These are phyloP conservation scores for Lordiphosa stackelbergi DNA, from an alignment of 1,140 invertebrate species.

Conservation along the genomic window DNA sequence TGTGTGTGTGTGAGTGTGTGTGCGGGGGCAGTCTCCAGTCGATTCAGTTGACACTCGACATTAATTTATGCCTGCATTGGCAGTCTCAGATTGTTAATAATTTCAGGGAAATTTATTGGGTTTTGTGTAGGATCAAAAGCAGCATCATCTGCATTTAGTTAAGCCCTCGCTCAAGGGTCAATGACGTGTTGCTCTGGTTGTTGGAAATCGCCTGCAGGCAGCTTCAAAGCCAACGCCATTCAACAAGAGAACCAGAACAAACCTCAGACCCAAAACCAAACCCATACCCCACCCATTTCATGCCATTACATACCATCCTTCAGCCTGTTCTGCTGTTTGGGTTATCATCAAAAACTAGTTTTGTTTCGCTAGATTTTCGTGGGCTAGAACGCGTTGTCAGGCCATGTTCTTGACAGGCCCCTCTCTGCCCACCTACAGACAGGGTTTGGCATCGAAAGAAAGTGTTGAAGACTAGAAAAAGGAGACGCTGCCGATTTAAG, in stretches of 20 bases:
- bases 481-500: constrained; percentile 39
- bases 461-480: constrained; percentile 9
- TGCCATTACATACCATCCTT: constrained; percentile 9
- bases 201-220: constrained; percentile 25
- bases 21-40: constrained; percentile 1
- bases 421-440: constrained; percentile 9
- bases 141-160: background rate
- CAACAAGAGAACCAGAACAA: constrained; percentile 41
- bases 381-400: constrained; percentile 20
- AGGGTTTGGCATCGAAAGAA: constrained; percentile 1
- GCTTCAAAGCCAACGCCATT: constrained; percentile 59
- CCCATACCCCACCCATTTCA: constrained; percentile 6
- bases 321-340: constrained; percentile 24
- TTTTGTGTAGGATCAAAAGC: constrained; percentile 12
- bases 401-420: constrained; percentile 11
- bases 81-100: constrained; percentile 35
- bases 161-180: constrained; percentile 37
- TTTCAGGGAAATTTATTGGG: constrained; percentile 44
- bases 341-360: constrained; percentile 63
- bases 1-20: constrained; percentile 1
- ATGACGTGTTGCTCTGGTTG: constrained; percentile 42
- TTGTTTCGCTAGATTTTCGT: constrained; percentile 55
- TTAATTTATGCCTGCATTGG: constrained; percentile 67
- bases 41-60: constrained; percentile 19
- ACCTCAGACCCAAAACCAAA: constrained; percentile 20